These are phyloP conservation scores for Drosophila mauritiana DNA, from an alignment of 1,140 invertebrate species.

Conservation along the genomic window DNA sequence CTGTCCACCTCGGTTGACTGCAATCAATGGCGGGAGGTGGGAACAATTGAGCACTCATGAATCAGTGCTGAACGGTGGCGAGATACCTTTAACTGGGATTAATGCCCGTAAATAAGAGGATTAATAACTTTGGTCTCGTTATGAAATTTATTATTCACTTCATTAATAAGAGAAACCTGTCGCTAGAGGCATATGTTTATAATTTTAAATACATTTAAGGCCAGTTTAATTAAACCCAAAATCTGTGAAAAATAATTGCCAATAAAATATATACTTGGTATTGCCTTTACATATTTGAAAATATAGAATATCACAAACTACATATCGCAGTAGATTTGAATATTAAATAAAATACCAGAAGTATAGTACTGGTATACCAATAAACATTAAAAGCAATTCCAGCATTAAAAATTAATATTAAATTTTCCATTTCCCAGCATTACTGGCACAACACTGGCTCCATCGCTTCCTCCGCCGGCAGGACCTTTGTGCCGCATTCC, in stretches of 20 bases:
- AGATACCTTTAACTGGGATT: conserved; percentile 1
- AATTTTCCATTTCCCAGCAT: neutral
- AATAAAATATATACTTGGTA: too few relatives aligned
- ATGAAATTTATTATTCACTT: neutral
- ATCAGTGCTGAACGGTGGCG: conserved; percentile 24
- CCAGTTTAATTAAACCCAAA: too few relatives aligned
- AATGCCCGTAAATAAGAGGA: neutral
- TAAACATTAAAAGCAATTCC: neutral
- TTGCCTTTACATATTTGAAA: too few relatives aligned
- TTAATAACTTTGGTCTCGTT: neutral
- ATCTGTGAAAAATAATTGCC: too few relatives aligned
- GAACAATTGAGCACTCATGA: conserved; percentile 21
- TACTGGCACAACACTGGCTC: conserved; percentile 18
- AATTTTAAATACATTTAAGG: neutral
- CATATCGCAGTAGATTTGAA: neutral
- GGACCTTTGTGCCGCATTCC: conserved; percentile 36
- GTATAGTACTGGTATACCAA: neutral
- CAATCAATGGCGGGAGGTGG: conserved; percentile 18
- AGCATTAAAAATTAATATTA: neutral
- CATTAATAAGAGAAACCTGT: neutral
- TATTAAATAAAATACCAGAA: neutral
- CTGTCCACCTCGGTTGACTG: conserved; percentile 5
- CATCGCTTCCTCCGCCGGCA: neutral
- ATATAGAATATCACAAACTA: neutral
- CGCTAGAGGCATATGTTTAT: neutral